phyloP scores from a whole-genome alignment of 2,888 invertebrate species.

The Polydesmus complanatus region DNA sequence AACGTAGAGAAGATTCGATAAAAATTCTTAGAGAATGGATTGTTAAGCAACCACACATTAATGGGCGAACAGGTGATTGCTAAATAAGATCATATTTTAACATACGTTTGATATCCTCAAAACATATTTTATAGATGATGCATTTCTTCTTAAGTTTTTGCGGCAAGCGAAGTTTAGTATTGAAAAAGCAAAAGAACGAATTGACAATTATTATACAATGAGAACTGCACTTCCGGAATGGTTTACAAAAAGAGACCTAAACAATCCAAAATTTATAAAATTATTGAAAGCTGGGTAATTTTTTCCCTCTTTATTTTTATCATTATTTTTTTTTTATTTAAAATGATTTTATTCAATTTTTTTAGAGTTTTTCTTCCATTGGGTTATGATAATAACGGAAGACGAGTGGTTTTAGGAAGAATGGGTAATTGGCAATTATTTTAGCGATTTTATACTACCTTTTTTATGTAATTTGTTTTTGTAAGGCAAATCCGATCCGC shows the following conservation, averaged over 20 bases:
- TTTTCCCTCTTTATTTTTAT: too few relatives aligned
- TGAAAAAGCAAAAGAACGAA: slow-evolving; percentile 68
- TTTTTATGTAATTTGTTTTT: not conserved
- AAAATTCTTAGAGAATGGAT: not conserved
- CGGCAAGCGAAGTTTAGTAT: slow-evolving; percentile 77
- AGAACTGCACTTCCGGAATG: slow-evolving; percentile 67
- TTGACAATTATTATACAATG: slow-evolving; percentile 82
- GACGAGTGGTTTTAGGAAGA: slow-evolving; percentile 10
- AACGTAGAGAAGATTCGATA: not conserved
- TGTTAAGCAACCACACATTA: slow-evolving; percentile 8
- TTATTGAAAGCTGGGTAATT: slow-evolving; percentile 11
- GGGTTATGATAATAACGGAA: slow-evolving; percentile 13
- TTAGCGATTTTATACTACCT: not conserved
- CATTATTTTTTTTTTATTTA: not conserved
- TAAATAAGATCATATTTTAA: not conserved
- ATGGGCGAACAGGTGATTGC: not conserved
- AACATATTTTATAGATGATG: slow-evolving; percentile 50
- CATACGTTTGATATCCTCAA: not conserved
- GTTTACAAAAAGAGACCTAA: slow-evolving; percentile 60
- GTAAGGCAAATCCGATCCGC: slow-evolving; percentile 3
- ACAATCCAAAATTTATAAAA: slow-evolving; percentile 42
- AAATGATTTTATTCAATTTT: not conserved
- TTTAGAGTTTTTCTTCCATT: slow-evolving; percentile 3
- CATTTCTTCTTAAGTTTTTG: slow-evolving; percentile 62
- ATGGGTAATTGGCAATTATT: not conserved